Evolutionary conservation across 1,140 invertebrate genomes (phyloP).

Genomic region (Idris sp.): DNA sequence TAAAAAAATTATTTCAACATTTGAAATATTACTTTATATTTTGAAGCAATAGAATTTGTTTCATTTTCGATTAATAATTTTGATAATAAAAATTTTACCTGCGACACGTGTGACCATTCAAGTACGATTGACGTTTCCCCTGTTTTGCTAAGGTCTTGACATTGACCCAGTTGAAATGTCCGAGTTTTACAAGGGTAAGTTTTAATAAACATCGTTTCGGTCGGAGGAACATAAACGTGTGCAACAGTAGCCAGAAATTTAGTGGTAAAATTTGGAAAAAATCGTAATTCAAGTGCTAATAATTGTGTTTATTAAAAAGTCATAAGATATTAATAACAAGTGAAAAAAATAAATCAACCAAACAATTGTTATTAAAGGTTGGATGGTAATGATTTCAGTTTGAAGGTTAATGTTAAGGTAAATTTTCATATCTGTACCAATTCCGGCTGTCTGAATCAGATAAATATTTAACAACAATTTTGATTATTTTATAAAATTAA

Average conservation of each 20-base stretch:
- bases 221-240: no score
- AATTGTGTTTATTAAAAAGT: no score
- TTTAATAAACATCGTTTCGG: background rate
- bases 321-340: no score
- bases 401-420: conserved; percentile 21
- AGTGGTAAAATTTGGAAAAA: no score
- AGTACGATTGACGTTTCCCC: background rate
- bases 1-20: no score
- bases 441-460: no score
- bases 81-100: background rate
- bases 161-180: conserved; percentile 22
- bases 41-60: background rate
- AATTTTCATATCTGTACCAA: no score
- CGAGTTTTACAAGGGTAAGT: conserved; percentile 21
- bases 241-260: no score
- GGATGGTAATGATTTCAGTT: conserved; percentile 14
- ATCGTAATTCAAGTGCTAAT: no score
- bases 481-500: no score
- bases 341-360: background rate
- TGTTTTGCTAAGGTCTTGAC: conserved; percentile 14
- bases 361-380: conserved; percentile 7
- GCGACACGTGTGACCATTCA: background rate
- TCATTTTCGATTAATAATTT: background rate
- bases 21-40: no score
- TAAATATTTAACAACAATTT: no score